phyloP scores from a whole-genome alignment of 2,888 invertebrate genomes.

The Odontothrips loti region DNA sequence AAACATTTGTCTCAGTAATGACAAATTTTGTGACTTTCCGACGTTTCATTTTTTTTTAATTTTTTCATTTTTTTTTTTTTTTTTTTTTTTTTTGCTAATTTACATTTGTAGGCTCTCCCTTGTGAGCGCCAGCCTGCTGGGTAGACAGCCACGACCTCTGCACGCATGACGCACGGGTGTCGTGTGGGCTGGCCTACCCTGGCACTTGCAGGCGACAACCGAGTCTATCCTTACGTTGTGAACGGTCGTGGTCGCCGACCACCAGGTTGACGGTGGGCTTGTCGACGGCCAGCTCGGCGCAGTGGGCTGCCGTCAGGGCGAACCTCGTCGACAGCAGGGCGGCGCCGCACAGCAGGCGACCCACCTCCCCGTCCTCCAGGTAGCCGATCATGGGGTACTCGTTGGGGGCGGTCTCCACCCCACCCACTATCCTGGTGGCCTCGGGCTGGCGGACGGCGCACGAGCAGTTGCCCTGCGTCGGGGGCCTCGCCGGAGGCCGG shows the following conservation, averaged over 20 bases:
- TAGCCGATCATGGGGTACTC: slow-evolving; percentile 8
- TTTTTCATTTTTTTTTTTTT: no score
- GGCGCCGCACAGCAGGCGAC: slow-evolving; percentile 6
- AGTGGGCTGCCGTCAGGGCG: slow-evolving; percentile 4
- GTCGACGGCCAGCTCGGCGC: slow-evolving; percentile 11
- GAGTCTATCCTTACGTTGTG: not conserved
- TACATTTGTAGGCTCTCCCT: no score
- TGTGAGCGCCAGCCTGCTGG: not conserved
- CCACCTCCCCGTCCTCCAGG: slow-evolving; percentile 17
- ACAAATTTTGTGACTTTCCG: no score
- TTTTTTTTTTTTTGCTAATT: no score
- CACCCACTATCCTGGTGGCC: not conserved
- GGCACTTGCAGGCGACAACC: no score
- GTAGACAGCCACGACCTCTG: not conserved
- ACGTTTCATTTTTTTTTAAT: no score
- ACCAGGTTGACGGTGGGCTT: slow-evolving; percentile 10
- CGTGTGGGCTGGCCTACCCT: not conserved
- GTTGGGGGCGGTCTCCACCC: not conserved
- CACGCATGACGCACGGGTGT: not conserved
- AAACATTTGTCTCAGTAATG: no score
- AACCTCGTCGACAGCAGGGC: not conserved
- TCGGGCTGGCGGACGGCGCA: slow-evolving; percentile 6
- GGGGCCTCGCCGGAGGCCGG: not conserved
- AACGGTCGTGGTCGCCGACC: slow-evolving; percentile 15
- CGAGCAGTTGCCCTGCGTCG: not conserved